Percentiles rank a stretch among this genome's conserved stretches.
These are phyloP conservation scores for Syngnathus acus DNA, from an alignment of 2,797 vertebrate genomes.

Conservation along the genomic window DNA sequence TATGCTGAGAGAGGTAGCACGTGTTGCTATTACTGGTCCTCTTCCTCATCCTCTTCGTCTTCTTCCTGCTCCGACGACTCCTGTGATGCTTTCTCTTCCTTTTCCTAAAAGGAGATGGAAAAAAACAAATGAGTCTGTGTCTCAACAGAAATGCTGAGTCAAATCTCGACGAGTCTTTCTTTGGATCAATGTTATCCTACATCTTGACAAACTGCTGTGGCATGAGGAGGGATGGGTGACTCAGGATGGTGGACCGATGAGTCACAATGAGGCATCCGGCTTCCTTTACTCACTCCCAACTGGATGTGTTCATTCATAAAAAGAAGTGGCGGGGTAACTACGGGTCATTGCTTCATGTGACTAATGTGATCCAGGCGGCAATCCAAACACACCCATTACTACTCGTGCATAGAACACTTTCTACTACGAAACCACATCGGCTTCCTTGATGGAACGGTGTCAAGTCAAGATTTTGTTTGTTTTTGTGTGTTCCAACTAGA, in stretches of 20 bases:
- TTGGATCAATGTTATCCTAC: slow-evolving; percentile 12
- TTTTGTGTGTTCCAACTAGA: background rate
- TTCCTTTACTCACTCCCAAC: slow-evolving; percentile 26
- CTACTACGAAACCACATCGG: slow-evolving; percentile 47
- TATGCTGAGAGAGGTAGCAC: slow-evolving; percentile 82
- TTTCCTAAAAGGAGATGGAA: slow-evolving; percentile 66
- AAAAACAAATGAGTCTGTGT: slow-evolving; percentile 7
- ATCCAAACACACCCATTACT: slow-evolving; percentile 37
- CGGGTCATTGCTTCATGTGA: slow-evolving; percentile 53
- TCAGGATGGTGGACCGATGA: slow-evolving; percentile 47
- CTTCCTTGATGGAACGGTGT: slow-evolving; percentile 9
- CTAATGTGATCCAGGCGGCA: slow-evolving; percentile 52
- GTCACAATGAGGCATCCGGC: slow-evolving; percentile 51
- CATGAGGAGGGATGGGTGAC: slow-evolving; percentile 47
- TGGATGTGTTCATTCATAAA: slow-evolving; percentile 80
- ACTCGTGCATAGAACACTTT: slow-evolving; percentile 39
- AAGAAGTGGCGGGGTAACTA: slow-evolving; percentile 49
- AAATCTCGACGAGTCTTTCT: slow-evolving; percentile 13
- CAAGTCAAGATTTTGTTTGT: background rate
- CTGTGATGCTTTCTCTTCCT: slow-evolving; percentile 87
- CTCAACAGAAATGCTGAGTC: slow-evolving; percentile 34
- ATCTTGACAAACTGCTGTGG: slow-evolving; percentile 37
- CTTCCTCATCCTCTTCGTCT: slow-evolving; percentile 67
- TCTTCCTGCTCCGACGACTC: slow-evolving; percentile 83
- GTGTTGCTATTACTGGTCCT: slow-evolving; percentile 77